These are phyloP conservation scores for Neocrepidodera transversa DNA, from an alignment of 2,888 invertebrate genomes.

Conservation along the genomic window DNA sequence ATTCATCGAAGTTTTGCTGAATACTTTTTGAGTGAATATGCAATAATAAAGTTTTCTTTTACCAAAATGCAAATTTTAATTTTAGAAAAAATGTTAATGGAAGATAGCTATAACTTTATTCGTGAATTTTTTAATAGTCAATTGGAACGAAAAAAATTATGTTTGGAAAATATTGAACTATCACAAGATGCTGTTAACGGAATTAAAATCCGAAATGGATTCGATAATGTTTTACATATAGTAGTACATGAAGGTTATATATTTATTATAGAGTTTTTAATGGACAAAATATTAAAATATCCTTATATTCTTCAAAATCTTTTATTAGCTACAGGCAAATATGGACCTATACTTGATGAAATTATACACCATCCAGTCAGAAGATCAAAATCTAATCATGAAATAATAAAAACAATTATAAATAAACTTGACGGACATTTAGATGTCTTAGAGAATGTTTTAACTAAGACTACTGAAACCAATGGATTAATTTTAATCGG, in stretches of 20 bases:
- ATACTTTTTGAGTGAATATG: slow-evolving; percentile 24
- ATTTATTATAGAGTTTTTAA: not conserved
- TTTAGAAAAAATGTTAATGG: slow-evolving; percentile 2
- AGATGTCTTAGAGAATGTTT: not conserved
- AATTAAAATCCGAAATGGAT: not conserved
- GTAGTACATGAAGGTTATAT: not conserved
- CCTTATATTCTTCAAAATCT: not conserved
- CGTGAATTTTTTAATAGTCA: slow-evolving; percentile 7
- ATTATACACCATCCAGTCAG: not conserved
- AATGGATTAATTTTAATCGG: slow-evolving; percentile 4
- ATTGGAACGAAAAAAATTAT: not conserved
- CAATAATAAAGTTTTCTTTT: slow-evolving; percentile 4
- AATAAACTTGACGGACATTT: not conserved
- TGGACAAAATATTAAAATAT: not conserved
- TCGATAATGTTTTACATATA: slow-evolving; percentile 2
- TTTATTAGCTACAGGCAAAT: slow-evolving; percentile 1
- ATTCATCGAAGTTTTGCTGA: slow-evolving; percentile 30
- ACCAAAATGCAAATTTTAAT: not conserved
- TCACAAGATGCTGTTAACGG: not conserved
- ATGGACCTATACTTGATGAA: not conserved
- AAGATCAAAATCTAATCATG: not conserved
- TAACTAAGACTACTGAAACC: not conserved
- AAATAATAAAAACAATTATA: not conserved
- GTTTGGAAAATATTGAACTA: not conserved
- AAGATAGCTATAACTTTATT: slow-evolving; percentile 1